These are phyloP conservation scores for Lagopus leucura DNA, from an alignment of 2,113 vertebrate genomes.

Conservation along the genomic window DNA sequence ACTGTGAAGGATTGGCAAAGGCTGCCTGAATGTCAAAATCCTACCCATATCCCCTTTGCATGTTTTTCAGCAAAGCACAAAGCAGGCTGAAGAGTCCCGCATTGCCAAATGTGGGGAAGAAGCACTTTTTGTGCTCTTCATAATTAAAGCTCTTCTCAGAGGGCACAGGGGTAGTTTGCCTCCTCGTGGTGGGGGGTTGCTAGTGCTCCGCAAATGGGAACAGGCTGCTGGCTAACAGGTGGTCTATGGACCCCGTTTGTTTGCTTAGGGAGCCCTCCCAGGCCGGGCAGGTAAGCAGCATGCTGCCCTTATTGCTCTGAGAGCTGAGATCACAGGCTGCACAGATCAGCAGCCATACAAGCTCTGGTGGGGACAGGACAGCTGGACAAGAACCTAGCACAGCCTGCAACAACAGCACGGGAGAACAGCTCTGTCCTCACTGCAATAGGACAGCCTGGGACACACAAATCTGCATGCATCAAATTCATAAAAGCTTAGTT, in stretches of 20 bases:
- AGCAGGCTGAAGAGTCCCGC: neutral
- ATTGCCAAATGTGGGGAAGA: neutral
- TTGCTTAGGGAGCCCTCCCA: neutral
- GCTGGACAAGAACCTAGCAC: neutral
- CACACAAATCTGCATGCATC: neutral
- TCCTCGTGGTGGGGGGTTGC: neutral
- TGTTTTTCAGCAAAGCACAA: neutral
- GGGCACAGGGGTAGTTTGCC: neutral
- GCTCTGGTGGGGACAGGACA: neutral
- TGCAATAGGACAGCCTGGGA: neutral
- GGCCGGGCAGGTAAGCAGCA: neutral
- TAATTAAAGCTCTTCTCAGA: neutral
- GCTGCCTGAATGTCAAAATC: neutral
- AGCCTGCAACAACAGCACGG: rapidly evolving
- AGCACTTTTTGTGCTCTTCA: neutral
- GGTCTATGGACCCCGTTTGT: neutral
- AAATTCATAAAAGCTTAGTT: neutral
- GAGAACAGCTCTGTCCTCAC: neutral
- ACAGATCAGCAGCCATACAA: neutral
- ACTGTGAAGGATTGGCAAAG: neutral
- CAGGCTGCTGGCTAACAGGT: neutral
- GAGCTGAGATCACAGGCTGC: neutral
- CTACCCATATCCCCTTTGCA: neutral
- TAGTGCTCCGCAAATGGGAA: neutral
- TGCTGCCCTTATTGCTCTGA: neutral